These are phyloP conservation scores for Chirona hameri DNA, from an alignment of 2,888 invertebrate genomes.

Conservation along the genomic window DNA sequence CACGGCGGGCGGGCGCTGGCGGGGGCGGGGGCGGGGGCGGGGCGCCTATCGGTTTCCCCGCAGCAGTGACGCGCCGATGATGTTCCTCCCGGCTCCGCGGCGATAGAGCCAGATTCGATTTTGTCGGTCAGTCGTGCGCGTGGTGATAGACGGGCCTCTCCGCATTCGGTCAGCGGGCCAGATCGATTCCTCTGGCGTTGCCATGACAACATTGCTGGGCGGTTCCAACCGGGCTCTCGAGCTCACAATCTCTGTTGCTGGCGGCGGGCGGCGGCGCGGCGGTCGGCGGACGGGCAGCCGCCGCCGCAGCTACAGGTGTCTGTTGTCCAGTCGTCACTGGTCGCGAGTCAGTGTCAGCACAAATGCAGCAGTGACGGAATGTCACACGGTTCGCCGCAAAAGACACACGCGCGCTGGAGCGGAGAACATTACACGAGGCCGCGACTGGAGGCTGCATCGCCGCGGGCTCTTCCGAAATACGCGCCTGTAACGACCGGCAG, in stretches of 20 bases:
- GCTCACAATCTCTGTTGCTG: constrained; percentile 1
- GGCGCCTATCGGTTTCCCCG: constrained; percentile 4
- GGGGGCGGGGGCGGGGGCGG: not conserved
- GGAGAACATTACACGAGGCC: not conserved
- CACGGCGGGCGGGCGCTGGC: not conserved
- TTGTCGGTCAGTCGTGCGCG: not conserved
- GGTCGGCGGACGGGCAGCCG: too few species aligned
- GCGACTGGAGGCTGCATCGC: not conserved
- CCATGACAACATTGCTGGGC: not conserved
- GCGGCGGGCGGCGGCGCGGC: not conserved
- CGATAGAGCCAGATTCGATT: not conserved
- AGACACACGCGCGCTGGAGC: too few species aligned
- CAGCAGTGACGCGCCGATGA: not conserved
- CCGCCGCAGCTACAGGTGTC: too few species aligned
- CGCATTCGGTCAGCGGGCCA: not conserved
- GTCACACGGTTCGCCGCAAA: not conserved
- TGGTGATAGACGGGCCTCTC: not conserved
- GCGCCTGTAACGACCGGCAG: not conserved
- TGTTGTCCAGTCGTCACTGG: too few species aligned
- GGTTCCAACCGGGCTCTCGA: not conserved
- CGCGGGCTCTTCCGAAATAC: not conserved
- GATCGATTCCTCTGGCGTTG: constrained; percentile 13
- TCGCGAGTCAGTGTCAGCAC: too few species aligned
- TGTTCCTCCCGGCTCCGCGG: not conserved
- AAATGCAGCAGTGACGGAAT: not conserved